A percentile compares a stretch with the other conserved stretches of the same genome.
Evolutionary conservation across 2,888 invertebrate genomes (phyloP).

Genomic region (Drosophila putrida): DNA sequence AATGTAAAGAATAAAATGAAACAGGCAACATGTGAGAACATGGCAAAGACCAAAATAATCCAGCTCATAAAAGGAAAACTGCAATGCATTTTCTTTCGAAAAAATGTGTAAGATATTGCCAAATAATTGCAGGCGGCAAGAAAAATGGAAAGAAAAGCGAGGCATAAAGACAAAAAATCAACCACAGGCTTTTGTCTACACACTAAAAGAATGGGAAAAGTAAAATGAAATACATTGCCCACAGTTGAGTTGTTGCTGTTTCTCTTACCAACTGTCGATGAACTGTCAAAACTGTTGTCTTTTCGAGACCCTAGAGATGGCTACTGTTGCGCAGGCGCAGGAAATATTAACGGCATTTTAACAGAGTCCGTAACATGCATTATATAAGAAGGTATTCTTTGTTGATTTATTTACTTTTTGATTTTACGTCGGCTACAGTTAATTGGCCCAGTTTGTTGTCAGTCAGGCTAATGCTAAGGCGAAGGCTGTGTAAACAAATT

Average conservation of each 20-base stretch:
- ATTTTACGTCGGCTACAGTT: conserved; percentile 69
- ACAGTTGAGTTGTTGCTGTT: conserved; percentile 37
- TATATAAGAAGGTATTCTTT: conserved; percentile 26
- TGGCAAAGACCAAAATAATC: conserved; percentile 80
- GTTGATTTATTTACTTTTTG: conserved; percentile 77
- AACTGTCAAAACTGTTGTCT: conserved; percentile 68
- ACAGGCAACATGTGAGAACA: conserved; percentile 72
- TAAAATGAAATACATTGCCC: conserved; percentile 31
- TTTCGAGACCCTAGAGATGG: conserved; percentile 7
- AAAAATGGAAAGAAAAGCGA: conserved; percentile 46
- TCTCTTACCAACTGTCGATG: conserved; percentile 64
- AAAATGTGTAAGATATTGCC: conserved; percentile 64
- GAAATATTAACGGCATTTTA: conserved; percentile 67
- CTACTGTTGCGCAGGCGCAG: conserved; percentile 60
- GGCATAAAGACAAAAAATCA: conserved; percentile 72
- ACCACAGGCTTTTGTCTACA: conserved; percentile 63
- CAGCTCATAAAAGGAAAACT: conserved; percentile 46
- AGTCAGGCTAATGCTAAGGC: conserved; percentile 55
- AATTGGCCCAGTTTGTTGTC: conserved; percentile 70
- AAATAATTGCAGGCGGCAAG: conserved; percentile 69
- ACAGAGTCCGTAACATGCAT: conserved; percentile 16
- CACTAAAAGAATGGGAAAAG: conserved; percentile 13
- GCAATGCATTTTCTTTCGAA: conserved; percentile 57
- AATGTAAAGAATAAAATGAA: conserved; percentile 34
- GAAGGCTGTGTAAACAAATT: conserved; percentile 69